Percentiles rank a stretch among this genome's conserved stretches.
Conservation (phyloP, 2,888 invertebrate genomes). For the Cephus sareptanus region DNA sequence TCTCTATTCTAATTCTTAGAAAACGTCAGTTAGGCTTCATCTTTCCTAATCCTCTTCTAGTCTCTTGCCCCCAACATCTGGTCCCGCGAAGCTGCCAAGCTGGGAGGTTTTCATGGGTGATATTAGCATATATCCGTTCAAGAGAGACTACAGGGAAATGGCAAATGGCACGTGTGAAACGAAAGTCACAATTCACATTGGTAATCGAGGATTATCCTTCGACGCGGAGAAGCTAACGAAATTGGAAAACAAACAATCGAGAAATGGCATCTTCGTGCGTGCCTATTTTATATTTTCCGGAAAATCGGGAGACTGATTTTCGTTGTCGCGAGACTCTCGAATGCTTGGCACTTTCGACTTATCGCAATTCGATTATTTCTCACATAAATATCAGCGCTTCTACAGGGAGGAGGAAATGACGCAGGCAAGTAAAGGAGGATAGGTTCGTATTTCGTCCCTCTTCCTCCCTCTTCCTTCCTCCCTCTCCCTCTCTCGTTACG, state of each 20-base stretch:
- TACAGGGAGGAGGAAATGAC: not conserved
- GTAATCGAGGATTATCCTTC: slow-evolving; percentile 48
- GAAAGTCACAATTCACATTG: slow-evolving; percentile 45
- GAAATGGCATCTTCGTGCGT: not conserved
- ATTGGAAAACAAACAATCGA: not conserved
- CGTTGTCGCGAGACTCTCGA: not conserved
- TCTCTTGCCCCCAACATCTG: not conserved
- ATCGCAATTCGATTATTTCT: not conserved
- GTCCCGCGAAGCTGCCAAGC: not conserved
- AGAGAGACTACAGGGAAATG: not conserved
- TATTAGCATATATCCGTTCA: slow-evolving; percentile 48
- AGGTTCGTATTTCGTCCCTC: not conserved
- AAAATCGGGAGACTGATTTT: not conserved
- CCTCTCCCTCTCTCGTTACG: slow-evolving; percentile 1
- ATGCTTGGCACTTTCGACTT: not conserved
- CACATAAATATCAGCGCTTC: not conserved
- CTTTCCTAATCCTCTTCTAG: not conserved
- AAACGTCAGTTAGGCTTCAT: not conserved
- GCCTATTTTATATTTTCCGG: not conserved
- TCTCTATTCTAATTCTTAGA: not conserved
- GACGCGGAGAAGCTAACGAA: not conserved
- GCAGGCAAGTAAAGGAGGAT: not conserved
- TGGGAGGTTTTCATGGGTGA: slow-evolving; percentile 32
- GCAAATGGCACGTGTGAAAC: slow-evolving; percentile 22
- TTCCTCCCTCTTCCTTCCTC: not conserved